Conservation (phyloP, 1,140 invertebrate species). For the Idris sp. region DNA sequence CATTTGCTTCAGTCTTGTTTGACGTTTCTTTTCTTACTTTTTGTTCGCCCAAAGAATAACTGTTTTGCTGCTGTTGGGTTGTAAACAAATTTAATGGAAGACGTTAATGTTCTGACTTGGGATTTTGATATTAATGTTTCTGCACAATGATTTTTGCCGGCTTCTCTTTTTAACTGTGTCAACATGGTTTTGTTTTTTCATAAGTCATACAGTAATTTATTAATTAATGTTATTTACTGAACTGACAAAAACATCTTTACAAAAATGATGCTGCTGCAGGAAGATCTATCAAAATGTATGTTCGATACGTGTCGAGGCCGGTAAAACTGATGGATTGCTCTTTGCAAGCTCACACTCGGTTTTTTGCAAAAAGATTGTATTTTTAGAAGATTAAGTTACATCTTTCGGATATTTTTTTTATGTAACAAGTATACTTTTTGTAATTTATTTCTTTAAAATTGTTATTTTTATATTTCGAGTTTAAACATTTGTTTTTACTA, state of each 20-base stretch:
- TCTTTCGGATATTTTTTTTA: too few species aligned
- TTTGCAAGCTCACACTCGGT: slow-evolving; percentile 29
- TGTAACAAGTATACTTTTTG: too few species aligned
- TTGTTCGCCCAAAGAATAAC: neutral
- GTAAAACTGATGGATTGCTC: slow-evolving; percentile 57
- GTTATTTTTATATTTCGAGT: too few species aligned
- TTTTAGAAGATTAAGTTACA: slow-evolving; percentile 44
- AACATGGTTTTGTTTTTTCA: too few species aligned
- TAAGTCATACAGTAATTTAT: too few species aligned
- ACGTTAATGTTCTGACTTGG: slow-evolving; percentile 2
- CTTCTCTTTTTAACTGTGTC: too few species aligned
- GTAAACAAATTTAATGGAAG: slow-evolving; percentile 31
- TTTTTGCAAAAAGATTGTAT: slow-evolving; percentile 29
- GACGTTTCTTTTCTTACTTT: slow-evolving; percentile 11
- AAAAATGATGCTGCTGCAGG: slow-evolving; percentile 22
- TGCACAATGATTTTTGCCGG: too few species aligned
- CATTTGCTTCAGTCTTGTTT: slow-evolving; percentile 35
- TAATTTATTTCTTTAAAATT: too few species aligned
- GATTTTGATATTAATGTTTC: too few species aligned
- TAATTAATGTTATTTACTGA: slow-evolving; percentile 24
- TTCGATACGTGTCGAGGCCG: slow-evolving; percentile 48
- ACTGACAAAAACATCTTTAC: slow-evolving; percentile 23
- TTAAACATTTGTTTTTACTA: too few species aligned
- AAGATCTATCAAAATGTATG: slow-evolving; percentile 55
- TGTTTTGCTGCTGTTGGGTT: slow-evolving; percentile 10